phyloP scores from a whole-genome alignment of 2,888 invertebrate species.

The Leistus spinibarbis region DNA sequence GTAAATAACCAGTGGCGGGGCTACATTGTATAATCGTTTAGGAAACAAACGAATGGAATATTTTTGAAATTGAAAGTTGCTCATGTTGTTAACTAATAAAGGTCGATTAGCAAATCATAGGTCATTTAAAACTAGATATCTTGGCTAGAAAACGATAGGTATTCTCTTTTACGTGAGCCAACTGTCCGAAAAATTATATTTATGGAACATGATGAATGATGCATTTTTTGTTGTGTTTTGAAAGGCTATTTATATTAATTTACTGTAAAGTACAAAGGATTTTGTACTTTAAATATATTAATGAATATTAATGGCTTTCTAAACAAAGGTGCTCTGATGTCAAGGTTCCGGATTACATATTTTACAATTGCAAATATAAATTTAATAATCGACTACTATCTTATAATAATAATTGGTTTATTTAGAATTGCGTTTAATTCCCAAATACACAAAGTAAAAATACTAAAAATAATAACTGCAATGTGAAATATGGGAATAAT shows the following conservation, averaged over 20 bases:
- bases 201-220: not conserved
- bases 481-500: too few relatives aligned
- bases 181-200: not conserved
- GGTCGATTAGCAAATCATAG: not conserved
- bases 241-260: not conserved
- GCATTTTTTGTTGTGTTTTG: not conserved
- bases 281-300: not conserved
- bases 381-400: not conserved
- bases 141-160: not conserved
- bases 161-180: not conserved
- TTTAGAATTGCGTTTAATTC: too few relatives aligned
- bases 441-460: too few relatives aligned
- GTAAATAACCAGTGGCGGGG: too few relatives aligned
- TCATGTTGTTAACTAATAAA: not conserved
- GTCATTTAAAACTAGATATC: not conserved
- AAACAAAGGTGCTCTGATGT: not conserved
- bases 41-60: not conserved
- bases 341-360: not conserved
- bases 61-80: not conserved
- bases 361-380: not conserved
- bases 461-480: too few relatives aligned
- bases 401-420: too few relatives aligned
- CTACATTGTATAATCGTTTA: not conserved
- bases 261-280: not conserved
- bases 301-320: not conserved